Percentiles rank a stretch among this genome's conserved stretches.
phyloP scores from a whole-genome alignment of 2,113 vertebrate genomes.

The Paralichthys olivaceus region DNA sequence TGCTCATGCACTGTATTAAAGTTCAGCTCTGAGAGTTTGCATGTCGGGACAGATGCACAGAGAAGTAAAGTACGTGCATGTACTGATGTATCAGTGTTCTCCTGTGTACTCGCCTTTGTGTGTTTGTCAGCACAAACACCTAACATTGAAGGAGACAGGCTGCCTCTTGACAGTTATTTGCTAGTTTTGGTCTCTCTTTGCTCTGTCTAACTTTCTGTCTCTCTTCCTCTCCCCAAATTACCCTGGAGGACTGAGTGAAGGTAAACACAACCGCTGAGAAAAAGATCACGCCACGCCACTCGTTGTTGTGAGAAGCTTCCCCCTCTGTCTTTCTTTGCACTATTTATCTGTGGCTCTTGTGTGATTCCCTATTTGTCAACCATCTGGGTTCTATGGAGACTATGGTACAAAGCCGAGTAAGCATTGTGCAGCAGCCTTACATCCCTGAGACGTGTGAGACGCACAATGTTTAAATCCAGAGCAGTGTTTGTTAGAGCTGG shows the following conservation, averaged over 20 bases:
- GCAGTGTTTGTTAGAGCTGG: slow-evolving; percentile 37
- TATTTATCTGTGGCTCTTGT: slow-evolving; percentile 59
- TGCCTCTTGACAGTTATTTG: slow-evolving; percentile 83
- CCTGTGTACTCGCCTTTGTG: slow-evolving; percentile 56
- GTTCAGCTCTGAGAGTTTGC: slow-evolving; percentile 39
- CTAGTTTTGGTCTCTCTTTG: slow-evolving; percentile 76
- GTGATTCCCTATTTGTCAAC: slow-evolving; percentile 64
- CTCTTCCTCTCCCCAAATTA: slow-evolving; percentile 71
- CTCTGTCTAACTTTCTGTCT: slow-evolving; percentile 75
- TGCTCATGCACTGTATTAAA: slow-evolving; percentile 33
- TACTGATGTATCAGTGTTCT: slow-evolving; percentile 49
- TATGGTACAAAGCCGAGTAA: slow-evolving; percentile 23
- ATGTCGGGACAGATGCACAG: slow-evolving; percentile 45
- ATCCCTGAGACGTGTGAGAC: slow-evolving; percentile 25
- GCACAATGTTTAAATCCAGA: slow-evolving; percentile 29
- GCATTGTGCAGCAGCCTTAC: slow-evolving; percentile 13
- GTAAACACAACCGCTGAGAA: slow-evolving; percentile 67
- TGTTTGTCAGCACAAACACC: slow-evolving; percentile 79
- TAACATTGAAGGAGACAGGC: slow-evolving; percentile 79
- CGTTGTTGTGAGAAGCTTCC: slow-evolving; percentile 65
- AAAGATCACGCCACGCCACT: slow-evolving; percentile 56
- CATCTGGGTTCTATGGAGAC: slow-evolving; percentile 55
- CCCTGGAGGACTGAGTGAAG: slow-evolving; percentile 62
- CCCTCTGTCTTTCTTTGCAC: slow-evolving; percentile 32
- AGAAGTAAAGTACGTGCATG: slow-evolving; percentile 43